Evolutionary conservation across 2,797 vertebrate genomes (phyloP).

Genomic region (Sebastes minor): DNA sequence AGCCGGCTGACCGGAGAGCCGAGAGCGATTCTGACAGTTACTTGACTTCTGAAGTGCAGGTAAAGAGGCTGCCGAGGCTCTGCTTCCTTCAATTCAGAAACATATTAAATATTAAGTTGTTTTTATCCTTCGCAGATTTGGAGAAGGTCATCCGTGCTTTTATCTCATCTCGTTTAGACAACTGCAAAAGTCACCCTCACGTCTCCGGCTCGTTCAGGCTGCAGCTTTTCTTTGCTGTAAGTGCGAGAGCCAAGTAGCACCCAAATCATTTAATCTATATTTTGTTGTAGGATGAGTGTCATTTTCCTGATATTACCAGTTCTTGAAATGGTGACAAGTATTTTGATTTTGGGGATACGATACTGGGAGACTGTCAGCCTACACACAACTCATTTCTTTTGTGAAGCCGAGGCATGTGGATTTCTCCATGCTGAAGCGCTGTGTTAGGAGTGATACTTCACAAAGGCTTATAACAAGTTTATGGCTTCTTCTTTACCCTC

Average conservation of each 20-base stretch:
- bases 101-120: conserved; percentile 63
- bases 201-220: background rate
- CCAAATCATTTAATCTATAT: background rate
- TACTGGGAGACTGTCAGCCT: background rate
- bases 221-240: background rate
- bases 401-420: background rate
- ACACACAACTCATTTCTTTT: background rate
- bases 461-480: background rate
- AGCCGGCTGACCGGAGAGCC: background rate
- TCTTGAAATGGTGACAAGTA: background rate
- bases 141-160: conserved; percentile 48
- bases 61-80: conserved; percentile 3
- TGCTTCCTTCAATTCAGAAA: conserved; percentile 37
- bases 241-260: background rate
- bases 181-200: conserved; percentile 12
- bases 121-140: conserved; percentile 51
- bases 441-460: background rate
- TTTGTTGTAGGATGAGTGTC: background rate
- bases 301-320: background rate
- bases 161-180: conserved; percentile 39
- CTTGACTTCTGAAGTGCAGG: conserved; percentile 27
- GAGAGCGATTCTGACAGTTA: conserved; percentile 41
- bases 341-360: background rate
- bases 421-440: background rate
- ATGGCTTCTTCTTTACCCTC: background rate